phyloP scores from a whole-genome alignment of 2,797 vertebrate species.

The Poeciliopsis turneri region DNA sequence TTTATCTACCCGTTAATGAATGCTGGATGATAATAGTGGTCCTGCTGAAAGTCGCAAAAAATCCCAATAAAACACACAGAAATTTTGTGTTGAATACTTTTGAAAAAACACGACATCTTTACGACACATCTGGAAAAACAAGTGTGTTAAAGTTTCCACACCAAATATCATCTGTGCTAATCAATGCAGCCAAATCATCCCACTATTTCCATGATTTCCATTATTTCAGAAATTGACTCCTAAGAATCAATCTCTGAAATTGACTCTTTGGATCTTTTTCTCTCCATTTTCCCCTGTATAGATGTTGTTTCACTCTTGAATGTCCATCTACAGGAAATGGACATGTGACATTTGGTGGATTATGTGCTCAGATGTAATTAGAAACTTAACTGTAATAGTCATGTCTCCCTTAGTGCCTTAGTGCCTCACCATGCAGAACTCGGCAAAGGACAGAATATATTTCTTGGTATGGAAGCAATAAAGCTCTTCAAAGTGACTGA shows the following conservation, averaged over 20 bases:
- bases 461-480: conserved; percentile 55
- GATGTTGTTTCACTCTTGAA: conserved; percentile 37
- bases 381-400: conserved; percentile 26
- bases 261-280: not conserved
- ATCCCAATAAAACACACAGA: not conserved
- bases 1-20: not conserved
- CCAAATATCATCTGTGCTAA: conserved; percentile 33
- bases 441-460: conserved; percentile 30
- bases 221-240: too few relatives aligned
- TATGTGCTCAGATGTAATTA: conserved; percentile 43
- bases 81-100: conserved; percentile 5
- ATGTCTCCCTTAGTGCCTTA: not conserved
- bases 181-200: conserved; percentile 19
- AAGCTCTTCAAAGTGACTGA: conserved; percentile 9
- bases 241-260: conserved; percentile 17
- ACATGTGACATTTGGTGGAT: conserved; percentile 57
- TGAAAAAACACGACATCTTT: conserved; percentile 17
- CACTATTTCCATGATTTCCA: conserved; percentile 22
- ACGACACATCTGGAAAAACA: conserved; percentile 45
- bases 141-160: conserved; percentile 47
- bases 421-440: conserved; percentile 14
- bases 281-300: conserved; percentile 24
- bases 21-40: not conserved
- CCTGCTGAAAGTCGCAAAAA: not conserved
- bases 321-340: conserved; percentile 39